A percentile compares a stretch with the other conserved stretches of the same genome.
Evolutionary conservation across 2,113 vertebrate species (phyloP).

Genomic region (Pelvicachromis taeniatus): DNA sequence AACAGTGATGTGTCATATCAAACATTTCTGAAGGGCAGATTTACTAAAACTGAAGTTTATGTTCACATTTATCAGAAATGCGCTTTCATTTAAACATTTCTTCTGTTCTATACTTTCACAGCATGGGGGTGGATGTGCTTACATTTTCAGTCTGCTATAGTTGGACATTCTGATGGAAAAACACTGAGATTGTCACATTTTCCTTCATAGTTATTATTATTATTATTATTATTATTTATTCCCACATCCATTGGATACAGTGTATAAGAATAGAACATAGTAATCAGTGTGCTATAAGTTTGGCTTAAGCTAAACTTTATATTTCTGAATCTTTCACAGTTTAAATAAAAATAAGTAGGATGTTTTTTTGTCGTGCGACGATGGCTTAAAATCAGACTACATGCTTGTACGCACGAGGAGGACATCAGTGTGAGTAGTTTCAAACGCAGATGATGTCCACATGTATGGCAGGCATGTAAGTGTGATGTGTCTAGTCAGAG

Average conservation of each 20-base stretch:
- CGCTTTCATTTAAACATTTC: background rate
- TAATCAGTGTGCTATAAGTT: background rate
- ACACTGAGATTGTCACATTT: background rate
- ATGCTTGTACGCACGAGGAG: background rate
- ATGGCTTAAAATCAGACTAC: background rate
- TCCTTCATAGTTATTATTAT: background rate
- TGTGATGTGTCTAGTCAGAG: constrained; percentile 59
- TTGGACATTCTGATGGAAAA: background rate
- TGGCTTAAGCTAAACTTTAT: background rate
- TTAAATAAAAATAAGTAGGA: background rate
- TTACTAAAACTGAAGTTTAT: background rate
- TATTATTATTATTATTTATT: background rate
- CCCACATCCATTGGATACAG: background rate
- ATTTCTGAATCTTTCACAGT: background rate
- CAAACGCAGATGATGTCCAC: constrained; percentile 29
- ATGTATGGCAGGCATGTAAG: background rate
- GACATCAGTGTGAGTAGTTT: background rate
- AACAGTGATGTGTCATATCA: background rate
- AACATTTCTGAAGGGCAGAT: background rate
- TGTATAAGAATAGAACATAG: background rate
- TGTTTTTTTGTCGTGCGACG: background rate
- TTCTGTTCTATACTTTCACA: background rate
- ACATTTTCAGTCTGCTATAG: background rate
- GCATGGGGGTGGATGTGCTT: background rate
- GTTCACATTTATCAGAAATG: background rate